Evolutionary conservation across 2,113 vertebrate species (phyloP).

Genomic region (Python bivittatus): DNA sequence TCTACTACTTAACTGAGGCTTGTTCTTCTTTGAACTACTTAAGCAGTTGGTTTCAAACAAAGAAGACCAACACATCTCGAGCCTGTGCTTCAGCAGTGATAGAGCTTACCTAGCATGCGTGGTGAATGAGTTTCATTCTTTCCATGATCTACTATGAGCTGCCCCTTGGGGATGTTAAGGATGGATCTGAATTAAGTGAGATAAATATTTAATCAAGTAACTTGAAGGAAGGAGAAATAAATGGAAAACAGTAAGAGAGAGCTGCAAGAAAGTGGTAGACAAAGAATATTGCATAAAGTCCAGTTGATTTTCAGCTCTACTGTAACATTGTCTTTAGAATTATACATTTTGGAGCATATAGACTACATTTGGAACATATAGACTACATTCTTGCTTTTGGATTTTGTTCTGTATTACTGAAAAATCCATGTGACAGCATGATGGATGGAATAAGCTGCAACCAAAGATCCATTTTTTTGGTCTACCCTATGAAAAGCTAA

Average conservation of each 20-base stretch:
- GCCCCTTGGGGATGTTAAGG: conserved; percentile 32
- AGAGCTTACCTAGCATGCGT: conserved; percentile 28
- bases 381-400: neutral
- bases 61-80: neutral
- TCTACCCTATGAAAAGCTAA: neutral
- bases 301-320: neutral
- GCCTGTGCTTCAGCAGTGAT: accelerated
- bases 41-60: neutral
- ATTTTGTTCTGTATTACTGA: neutral
- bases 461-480: neutral
- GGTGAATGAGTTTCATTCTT: conserved; percentile 35
- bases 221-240: neutral
- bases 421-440: neutral
- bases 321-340: neutral
- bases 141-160: conserved; percentile 26
- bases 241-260: conserved; percentile 6
- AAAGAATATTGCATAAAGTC: neutral
- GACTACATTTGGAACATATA: neutral
- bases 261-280: neutral
- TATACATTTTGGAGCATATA: too few species aligned
- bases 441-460: neutral
- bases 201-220: conserved; percentile 45
- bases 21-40: neutral
- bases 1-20: neutral
- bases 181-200: conserved; percentile 43